Conservation (phyloP, 1,140 invertebrate species). For the Paraescarpia echinospica region DNA sequence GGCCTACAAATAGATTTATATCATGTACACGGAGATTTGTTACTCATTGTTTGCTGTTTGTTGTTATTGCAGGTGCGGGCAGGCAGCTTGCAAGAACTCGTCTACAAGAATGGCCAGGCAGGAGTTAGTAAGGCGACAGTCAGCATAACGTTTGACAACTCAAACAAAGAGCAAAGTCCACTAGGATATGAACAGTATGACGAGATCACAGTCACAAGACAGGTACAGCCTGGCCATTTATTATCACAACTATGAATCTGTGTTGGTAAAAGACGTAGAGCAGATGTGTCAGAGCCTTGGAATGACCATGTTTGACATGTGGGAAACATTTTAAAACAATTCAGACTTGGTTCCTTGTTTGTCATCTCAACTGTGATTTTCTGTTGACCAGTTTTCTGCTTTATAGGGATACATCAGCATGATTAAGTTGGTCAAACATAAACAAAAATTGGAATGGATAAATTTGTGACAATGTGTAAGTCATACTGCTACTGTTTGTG, state of each 20-base stretch:
- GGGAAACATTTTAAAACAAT: too few species aligned
- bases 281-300: neutral
- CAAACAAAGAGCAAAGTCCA: slow-evolving; percentile 79
- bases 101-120: slow-evolving; percentile 96
- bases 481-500: neutral
- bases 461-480: too few species aligned
- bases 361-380: too few species aligned
- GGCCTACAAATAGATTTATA: neutral
- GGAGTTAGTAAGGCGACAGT: slow-evolving; percentile 95
- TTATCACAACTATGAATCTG: neutral
- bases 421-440: too few species aligned
- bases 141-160: slow-evolving; percentile 94
- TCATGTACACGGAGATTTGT: neutral
- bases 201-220: slow-evolving; percentile 91
- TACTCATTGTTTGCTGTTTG: neutral
- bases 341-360: too few species aligned
- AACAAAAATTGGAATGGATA: too few species aligned
- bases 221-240: slow-evolving; percentile 62
- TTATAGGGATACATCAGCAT: too few species aligned
- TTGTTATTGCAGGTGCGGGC: slow-evolving; percentile 76
- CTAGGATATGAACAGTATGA: slow-evolving; percentile 89
- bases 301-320: neutral
- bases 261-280: slow-evolving; percentile 2
- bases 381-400: too few species aligned
- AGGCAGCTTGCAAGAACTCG: slow-evolving; percentile 85